A percentile compares a stretch with the other conserved stretches of the same genome.
Conservation (phyloP, 2,113 vertebrate species). For the Mola mola region DNA sequence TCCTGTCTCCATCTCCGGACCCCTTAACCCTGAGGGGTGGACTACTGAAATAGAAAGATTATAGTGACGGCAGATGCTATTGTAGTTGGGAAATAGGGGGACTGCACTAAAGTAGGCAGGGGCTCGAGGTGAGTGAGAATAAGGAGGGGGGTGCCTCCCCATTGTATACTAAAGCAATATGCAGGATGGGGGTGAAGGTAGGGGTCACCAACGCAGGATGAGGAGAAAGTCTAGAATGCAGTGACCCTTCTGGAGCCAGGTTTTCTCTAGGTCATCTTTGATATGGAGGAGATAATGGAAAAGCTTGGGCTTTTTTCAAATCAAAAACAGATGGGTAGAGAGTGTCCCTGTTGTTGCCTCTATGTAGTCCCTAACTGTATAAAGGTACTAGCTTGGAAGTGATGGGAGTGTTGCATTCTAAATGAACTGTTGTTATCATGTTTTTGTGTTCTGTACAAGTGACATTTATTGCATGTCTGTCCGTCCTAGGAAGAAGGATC, state of each 20-base stretch:
- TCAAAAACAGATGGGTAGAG: conserved; percentile 84
- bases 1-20: conserved; percentile 79
- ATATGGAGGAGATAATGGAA: conserved; percentile 89
- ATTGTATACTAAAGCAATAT: conserved; percentile 81
- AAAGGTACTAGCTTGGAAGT: conserved; percentile 82
- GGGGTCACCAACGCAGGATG: conserved; percentile 33
- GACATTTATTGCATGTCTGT: too few relatives aligned
- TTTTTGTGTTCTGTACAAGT: too few relatives aligned
- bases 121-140: conserved; percentile 55
- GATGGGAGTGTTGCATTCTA: too few relatives aligned
- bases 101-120: conserved; percentile 64
- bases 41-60: conserved; percentile 85
- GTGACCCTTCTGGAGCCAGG: conserved; percentile 88
- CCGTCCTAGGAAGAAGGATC: too few relatives aligned
- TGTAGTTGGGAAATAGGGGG: conserved; percentile 79
- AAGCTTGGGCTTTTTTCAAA: conserved; percentile 87
- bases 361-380: conserved; percentile 80
- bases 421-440: too few relatives aligned
- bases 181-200: conserved; percentile 66
- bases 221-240: conserved; percentile 83
- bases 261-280: conserved; percentile 83
- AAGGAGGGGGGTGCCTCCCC: conserved; percentile 52
- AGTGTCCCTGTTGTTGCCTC: conserved; percentile 72
- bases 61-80: conserved; percentile 70
- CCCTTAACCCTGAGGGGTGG: conserved; percentile 83